These are phyloP conservation scores for Orchesella cincta DNA, from an alignment of 1,140 invertebrate species.

Conservation along the genomic window DNA sequence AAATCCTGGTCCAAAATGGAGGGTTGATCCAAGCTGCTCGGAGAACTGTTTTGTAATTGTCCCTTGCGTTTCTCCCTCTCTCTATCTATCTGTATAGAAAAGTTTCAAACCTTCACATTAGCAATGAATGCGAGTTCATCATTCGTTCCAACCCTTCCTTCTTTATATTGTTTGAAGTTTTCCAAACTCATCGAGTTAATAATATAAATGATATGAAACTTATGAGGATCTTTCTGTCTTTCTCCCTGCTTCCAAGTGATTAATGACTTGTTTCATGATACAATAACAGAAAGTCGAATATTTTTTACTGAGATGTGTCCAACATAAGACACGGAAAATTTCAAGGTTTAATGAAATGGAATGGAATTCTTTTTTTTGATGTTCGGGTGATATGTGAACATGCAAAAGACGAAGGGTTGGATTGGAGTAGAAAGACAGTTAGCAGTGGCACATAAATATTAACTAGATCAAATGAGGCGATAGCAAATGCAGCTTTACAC, in stretches of 20 bases:
- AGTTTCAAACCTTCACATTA: too few relatives aligned
- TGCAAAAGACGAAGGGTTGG: not conserved
- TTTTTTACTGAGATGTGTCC: not conserved
- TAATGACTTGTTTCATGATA: conserved; percentile 23
- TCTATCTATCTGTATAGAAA: too few relatives aligned
- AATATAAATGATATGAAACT: not conserved
- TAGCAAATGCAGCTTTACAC: not conserved
- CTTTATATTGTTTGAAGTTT: not conserved
- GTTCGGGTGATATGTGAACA: not conserved
- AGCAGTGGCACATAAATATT: not conserved
- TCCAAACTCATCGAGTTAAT: conserved; percentile 12
- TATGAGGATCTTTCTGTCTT: not conserved
- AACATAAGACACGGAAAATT: not conserved
- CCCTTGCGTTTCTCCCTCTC: too few relatives aligned
- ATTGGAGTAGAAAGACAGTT: not conserved
- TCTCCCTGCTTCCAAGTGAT: not conserved
- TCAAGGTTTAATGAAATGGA: conserved; percentile 9
- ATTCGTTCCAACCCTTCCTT: conserved; percentile 6
- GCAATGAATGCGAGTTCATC: too few relatives aligned
- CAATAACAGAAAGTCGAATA: not conserved
- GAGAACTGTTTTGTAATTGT: not conserved
- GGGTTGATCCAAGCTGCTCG: not conserved
- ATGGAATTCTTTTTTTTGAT: not conserved
- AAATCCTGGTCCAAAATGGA: not conserved
- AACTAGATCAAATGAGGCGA: not conserved